A percentile compares a stretch with the other conserved stretches of the same genome.
These are phyloP conservation scores for Acyrthosiphon pisum DNA, from an alignment of 1,140 invertebrate genomes.

Conservation along the genomic window DNA sequence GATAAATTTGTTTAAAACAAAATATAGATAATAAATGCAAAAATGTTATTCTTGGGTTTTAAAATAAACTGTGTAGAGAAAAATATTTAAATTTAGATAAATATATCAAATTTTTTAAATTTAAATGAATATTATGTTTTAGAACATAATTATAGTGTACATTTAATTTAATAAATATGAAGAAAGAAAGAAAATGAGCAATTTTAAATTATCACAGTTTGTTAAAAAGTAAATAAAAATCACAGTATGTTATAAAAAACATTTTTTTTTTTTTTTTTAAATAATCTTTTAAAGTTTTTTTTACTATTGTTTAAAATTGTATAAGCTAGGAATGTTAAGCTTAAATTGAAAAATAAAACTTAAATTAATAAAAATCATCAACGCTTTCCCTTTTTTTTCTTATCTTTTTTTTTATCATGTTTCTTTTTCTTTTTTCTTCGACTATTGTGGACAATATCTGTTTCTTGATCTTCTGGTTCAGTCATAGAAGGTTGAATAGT, in stretches of 20 bases:
- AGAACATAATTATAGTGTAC: not conserved
- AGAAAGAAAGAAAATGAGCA: conserved; percentile 50
- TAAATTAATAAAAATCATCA: conserved; percentile 45
- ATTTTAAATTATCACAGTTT: conserved; percentile 55
- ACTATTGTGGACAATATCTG: conserved; percentile 33
- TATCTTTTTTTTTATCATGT: conserved; percentile 50
- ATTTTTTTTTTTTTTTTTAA: not conserved
- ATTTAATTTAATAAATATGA: not conserved
- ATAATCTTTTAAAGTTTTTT: not conserved
- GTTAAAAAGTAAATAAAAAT: conserved; percentile 55
- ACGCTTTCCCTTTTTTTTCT: conserved; percentile 52
- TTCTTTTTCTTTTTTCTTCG: conserved; percentile 51
- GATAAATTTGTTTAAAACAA: conserved; percentile 12
- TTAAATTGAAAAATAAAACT: not conserved
- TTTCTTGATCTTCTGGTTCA: conserved; percentile 28
- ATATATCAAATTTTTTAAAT: not conserved
- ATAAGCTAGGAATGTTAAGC: conserved; percentile 50
- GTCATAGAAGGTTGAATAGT: not conserved
- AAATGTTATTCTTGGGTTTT: not conserved
- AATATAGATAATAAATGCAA: conserved; percentile 32
- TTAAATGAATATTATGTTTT: not conserved
- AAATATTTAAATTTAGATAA: not conserved
- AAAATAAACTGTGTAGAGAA: not conserved
- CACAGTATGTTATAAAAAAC: conserved; percentile 37
- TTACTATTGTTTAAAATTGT: conserved; percentile 23